Percentiles rank a stretch among this genome's conserved stretches.
Evolutionary conservation across 2,888 invertebrate species (phyloP).

Genomic region (Dicyrtoma fusca): DNA sequence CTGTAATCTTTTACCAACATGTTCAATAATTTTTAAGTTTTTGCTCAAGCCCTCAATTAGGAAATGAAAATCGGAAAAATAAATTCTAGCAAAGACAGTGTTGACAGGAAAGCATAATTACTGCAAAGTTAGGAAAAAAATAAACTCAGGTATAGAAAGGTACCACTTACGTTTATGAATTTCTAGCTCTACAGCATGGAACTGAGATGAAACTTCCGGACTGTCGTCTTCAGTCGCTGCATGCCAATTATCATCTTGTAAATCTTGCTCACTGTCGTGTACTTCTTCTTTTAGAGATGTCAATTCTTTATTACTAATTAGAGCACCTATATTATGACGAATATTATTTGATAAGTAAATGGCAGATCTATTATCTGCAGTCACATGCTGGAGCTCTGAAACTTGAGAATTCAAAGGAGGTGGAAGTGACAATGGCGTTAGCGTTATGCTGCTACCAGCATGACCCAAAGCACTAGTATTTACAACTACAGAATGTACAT

Average conservation of each 20-base stretch:
- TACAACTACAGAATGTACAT: neutral
- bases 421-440: conserved; percentile 16
- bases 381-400: no score
- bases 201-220: neutral
- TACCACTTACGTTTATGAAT: conserved; percentile 12
- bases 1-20: no score
- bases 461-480: conserved; percentile 2
- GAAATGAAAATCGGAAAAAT: no score
- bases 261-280: conserved; percentile 14
- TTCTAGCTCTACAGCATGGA: conserved; percentile 12
- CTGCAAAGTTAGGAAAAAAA: no score
- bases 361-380: conserved; percentile 14
- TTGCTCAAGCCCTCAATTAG: no score
- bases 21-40: no score
- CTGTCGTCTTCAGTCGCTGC: conserved; percentile 17
- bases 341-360: conserved; percentile 17
- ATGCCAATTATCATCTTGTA: conserved; percentile 9
- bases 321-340: conserved; percentile 26
- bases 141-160: no score
- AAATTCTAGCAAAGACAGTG: no score
- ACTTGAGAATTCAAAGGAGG: conserved; percentile 7
- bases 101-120: no score
- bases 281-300: conserved; percentile 3
- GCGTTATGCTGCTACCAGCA: conserved; percentile 18
- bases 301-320: conserved; percentile 4